These are phyloP conservation scores for Luffia ferchaultella DNA, from an alignment of 2,888 invertebrate species.

Conservation along the genomic window DNA sequence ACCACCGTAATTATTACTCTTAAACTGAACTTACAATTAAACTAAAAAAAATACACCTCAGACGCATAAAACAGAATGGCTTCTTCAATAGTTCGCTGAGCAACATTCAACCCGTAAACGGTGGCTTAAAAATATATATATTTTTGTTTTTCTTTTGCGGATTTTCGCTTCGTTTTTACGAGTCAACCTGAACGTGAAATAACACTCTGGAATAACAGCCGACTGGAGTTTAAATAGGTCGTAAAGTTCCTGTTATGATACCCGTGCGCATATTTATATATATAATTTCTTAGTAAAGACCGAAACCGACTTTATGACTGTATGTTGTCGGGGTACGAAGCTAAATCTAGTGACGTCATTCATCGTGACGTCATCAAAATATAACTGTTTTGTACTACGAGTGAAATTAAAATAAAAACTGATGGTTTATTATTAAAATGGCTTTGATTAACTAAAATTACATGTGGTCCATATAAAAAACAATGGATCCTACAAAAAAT, in stretches of 20 bases:
- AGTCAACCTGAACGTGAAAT: background rate
- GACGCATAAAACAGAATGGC: background rate
- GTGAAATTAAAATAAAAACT: no score
- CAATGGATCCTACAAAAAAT: no score
- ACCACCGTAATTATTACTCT: background rate
- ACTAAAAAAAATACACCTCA: background rate
- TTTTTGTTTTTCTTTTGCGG: background rate
- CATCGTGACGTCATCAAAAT: no score
- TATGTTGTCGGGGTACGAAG: no score
- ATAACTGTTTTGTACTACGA: no score
- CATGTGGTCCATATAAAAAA: no score
- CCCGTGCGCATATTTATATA: background rate
- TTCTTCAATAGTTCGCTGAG: background rate
- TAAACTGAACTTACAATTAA: background rate
- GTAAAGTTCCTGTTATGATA: background rate
- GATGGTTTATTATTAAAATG: no score
- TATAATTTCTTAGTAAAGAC: background rate
- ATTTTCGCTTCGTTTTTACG: background rate
- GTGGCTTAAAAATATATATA: background rate
- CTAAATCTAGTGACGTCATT: no score
- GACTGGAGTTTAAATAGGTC: background rate
- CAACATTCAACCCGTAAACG: background rate
- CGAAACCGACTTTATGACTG: no score
- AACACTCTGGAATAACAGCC: background rate
- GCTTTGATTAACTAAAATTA: no score